Evolutionary conservation across 2,113 vertebrate species (phyloP), one percentile per base, ranked within the genome.

Genomic region (Corydoras sp.): DNA sequence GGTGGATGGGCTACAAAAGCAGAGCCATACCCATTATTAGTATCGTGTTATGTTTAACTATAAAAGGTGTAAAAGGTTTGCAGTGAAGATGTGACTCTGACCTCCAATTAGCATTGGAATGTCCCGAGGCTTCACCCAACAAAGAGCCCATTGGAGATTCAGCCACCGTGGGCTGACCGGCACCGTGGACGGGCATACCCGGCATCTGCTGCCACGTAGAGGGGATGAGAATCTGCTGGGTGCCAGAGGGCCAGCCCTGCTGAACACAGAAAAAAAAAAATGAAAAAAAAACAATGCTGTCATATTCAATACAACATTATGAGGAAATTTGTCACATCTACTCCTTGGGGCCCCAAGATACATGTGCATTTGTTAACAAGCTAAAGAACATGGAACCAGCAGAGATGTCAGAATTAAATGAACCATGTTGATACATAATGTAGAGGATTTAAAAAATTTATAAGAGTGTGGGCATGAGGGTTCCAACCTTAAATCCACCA

Each of bases 121-220:
- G 95, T 74, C 83, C 84, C 65, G 89, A 73, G 43, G 88, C 63
- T 78, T 97, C 96, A 0, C 94, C 88, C 72, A 94, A 86, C 48
- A 95, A 86, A 0, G 92, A 87, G 11, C 84, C 86, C 81, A 88
- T 77, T 14, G 88, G 81, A 1, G 86, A 87, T 74, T 96, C 91
- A 0, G 94, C 90, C 72, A 97, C 92, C 79, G 97, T 92, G 0
- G 92, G 87, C 82, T 97, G 96, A 48, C 94, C 90, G 0, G 93
- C 92, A 82, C 93, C 94, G 82, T 98, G 96, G 68, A 98, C 82
- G 78, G 95, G 89, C 85, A 99, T 92, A 56, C 94, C 93, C 0
- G 95, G 93, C 90, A 99, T 91, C 85, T 98, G 95, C 85, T 97
- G 96, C 96, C 96, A 99, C 10, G 96, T 90, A 59, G 96, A 98